Evolutionary conservation across 2,113 vertebrate species (phyloP), one percentile per base, ranked within the genome.

Genomic region (Tonatia bakeri): DNA sequence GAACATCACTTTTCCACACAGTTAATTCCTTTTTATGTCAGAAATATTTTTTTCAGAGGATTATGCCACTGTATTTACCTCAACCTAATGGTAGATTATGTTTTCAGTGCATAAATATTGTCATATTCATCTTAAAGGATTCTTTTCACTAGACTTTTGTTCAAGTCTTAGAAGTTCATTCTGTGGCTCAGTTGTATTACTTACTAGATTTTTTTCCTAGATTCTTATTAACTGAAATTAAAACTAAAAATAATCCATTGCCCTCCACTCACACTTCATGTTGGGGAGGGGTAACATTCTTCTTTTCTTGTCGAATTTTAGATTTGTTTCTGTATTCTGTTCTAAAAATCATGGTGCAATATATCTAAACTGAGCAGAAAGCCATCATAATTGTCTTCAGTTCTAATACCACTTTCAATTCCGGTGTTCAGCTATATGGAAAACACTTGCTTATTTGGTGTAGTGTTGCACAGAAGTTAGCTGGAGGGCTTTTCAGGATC

Each of bases 191-290:
- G 3, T 36, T 88, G 17, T 88, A 80, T 91, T 91, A 28, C 80
- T 88, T 86, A 45, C 36, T 83, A 86, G 47, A 90, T 80, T 90
- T 90, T 64, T 22, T 45, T 40, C 59, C 45, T 76, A 31, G 24
- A 87, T 67, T 95, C 12, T 73, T 76, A 59, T 69, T 88, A 93
- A 81, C 28, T 86, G 90, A 93, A 92, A 67, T 84, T 73, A 84
- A 92, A 93, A 94, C 56, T 45, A 61, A 96, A 80, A 70, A 52
- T 43, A 56, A 59, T 76, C 43, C 22, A 28, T 77, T 95, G 26
- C 43, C 7, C 5, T 81, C 40, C 31, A 76, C 45, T 93, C 28
- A 72, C 5, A 61, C 22, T 70, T 69, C 85, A 12, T 67, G 40
- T 36, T 38, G 7, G 13, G 8, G 1, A 16, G 1, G 3, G 1